A percentile compares a stretch with the other conserved stretches of the same genome.
Conservation (phyloP, 2,888 invertebrate genomes). For the Drosophila mimetica region DNA sequence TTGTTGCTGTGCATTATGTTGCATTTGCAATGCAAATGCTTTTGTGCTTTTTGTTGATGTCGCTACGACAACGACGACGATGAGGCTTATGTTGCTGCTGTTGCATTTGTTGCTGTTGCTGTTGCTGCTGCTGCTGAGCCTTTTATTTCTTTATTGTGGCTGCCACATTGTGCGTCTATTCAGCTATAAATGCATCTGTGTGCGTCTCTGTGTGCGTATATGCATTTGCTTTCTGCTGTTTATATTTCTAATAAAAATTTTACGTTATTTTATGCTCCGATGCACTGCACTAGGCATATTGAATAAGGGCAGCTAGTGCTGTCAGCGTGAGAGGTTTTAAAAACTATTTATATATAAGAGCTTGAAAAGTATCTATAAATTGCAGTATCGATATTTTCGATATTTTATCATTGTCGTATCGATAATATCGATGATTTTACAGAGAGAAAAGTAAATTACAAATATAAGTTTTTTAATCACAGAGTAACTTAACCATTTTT, state of each 20-base stretch:
- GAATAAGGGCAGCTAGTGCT: slow-evolving; percentile 16
- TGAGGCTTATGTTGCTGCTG: slow-evolving; percentile 60
- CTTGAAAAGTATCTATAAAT: no score
- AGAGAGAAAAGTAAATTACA: no score
- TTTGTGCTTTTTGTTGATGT: slow-evolving; percentile 74
- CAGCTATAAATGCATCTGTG: slow-evolving; percentile 18
- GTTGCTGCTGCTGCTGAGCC: slow-evolving; percentile 54
- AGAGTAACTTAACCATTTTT: no score
- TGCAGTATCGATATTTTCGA: no score
- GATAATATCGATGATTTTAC: no score
- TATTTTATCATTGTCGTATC: no score
- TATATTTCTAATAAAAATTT: slow-evolving; percentile 79
- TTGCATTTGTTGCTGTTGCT: slow-evolving; percentile 13
- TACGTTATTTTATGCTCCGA: slow-evolving; percentile 71
- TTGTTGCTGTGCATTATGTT: slow-evolving; percentile 68
- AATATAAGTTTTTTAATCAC: no score
- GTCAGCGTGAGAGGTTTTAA: slow-evolving; percentile 15
- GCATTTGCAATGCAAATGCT: slow-evolving; percentile 72
- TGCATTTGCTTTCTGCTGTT: slow-evolving; percentile 57
- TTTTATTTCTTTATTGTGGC: slow-evolving; percentile 76
- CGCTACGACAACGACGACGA: slow-evolving; percentile 46
- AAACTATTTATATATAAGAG: neutral
- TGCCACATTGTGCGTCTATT: slow-evolving; percentile 55
- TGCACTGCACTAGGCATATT: slow-evolving; percentile 53
- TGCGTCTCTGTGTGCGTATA: slow-evolving; percentile 8